Conservation (phyloP, 1,140 invertebrate species). For the Aricia agestis region DNA sequence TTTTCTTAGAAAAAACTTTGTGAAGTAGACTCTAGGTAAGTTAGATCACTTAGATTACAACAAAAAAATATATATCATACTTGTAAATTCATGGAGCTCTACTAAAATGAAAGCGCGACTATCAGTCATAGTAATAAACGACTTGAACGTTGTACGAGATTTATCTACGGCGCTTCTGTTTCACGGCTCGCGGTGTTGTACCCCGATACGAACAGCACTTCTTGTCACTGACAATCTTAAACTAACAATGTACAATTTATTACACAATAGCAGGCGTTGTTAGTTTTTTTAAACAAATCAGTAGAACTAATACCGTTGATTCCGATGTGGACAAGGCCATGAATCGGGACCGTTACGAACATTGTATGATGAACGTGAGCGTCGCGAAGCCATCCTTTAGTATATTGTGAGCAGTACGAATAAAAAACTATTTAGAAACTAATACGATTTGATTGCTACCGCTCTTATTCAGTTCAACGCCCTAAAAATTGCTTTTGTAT, state of each 20-base stretch:
- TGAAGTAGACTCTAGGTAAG: too few relatives aligned
- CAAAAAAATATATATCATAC: too few relatives aligned
- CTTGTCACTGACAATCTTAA: conserved; percentile 15
- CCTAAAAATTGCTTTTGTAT: conserved; percentile 28
- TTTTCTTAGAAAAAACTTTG: too few relatives aligned
- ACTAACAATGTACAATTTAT: conserved; percentile 55
- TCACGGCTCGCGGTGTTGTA: neutral
- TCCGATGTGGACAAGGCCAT: conserved; percentile 44
- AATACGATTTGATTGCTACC: conserved; percentile 39
- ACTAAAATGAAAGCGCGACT: neutral
- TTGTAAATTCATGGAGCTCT: neutral
- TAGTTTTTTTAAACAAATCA: conserved; percentile 52
- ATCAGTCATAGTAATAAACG: conserved; percentile 3
- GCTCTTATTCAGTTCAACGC: conserved; percentile 33
- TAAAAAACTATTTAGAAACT: conserved; percentile 44
- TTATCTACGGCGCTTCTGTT: neutral
- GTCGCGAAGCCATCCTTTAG: conserved; percentile 44
- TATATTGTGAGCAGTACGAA: conserved; percentile 44
- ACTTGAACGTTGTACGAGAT: neutral
- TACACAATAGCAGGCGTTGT: conserved; percentile 34
- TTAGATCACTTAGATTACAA: too few relatives aligned
- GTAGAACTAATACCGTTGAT: conserved; percentile 54
- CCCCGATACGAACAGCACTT: neutral
- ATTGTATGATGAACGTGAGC: conserved; percentile 59
- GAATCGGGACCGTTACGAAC: conserved; percentile 54